These are phyloP conservation scores for Polietes domitor DNA, from an alignment of 2,888 invertebrate species.

Conservation along the genomic window DNA sequence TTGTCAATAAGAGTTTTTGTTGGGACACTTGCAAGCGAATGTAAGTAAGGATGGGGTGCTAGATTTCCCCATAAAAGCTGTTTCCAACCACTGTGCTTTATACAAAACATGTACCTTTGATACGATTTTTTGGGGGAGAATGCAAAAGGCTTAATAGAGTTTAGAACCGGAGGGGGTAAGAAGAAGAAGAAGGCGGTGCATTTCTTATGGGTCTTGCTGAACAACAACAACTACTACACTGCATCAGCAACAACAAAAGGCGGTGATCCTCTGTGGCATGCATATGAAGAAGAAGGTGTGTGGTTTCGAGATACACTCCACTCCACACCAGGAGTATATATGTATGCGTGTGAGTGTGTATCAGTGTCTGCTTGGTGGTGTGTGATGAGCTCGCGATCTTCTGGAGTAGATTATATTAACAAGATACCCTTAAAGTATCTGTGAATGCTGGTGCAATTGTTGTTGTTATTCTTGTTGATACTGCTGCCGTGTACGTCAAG, in stretches of 20 bases:
- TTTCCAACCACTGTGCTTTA: slow-evolving; percentile 8
- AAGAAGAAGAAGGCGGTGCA: neutral
- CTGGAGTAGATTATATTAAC: slow-evolving; percentile 54
- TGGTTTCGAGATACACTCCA: slow-evolving; percentile 23
- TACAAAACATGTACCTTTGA: slow-evolving; percentile 3
- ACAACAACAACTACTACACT: neutral
- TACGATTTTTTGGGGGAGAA: slow-evolving; percentile 3
- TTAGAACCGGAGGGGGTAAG: neutral
- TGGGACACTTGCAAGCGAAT: too few species aligned
- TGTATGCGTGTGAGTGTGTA: slow-evolving; percentile 7
- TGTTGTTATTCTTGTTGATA: slow-evolving; percentile 11
- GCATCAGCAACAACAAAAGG: slow-evolving; percentile 5
- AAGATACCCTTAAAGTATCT: slow-evolving; percentile 58
- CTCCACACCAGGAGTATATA: neutral
- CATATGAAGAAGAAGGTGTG: slow-evolving; percentile 47
- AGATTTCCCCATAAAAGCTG: too few species aligned
- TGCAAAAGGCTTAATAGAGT: neutral
- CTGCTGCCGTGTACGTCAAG: slow-evolving; percentile 37
- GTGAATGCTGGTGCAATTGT: slow-evolving; percentile 32
- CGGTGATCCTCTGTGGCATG: slow-evolving; percentile 53
- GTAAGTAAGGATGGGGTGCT: too few species aligned
- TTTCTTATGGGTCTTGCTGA: slow-evolving; percentile 7
- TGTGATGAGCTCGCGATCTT: slow-evolving; percentile 50
- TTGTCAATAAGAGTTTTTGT: too few species aligned
- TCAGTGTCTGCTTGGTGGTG: slow-evolving; percentile 16